A percentile compares a stretch with the other conserved stretches of the same genome.
Evolutionary conservation across 92 coral and sea anemone genomes (phyloP).

Genomic region (Porites cylindrica): DNA sequence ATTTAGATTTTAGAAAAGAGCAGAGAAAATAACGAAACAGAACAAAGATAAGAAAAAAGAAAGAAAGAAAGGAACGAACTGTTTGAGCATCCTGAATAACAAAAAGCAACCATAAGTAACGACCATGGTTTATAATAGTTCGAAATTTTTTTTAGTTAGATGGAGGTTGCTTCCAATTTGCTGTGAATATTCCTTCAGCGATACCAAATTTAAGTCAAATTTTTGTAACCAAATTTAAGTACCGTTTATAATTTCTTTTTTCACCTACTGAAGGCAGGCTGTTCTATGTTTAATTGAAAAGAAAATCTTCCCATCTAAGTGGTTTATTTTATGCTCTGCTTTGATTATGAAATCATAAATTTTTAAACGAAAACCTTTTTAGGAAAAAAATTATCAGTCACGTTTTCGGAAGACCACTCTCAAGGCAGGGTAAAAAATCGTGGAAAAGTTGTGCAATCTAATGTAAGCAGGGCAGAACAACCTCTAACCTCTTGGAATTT

Average conservation of each 20-base stretch:
- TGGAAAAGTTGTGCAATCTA: conserved; percentile 30
- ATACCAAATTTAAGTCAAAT: background rate
- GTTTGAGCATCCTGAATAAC: background rate
- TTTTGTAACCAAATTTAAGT: too few species aligned
- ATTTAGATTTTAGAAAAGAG: conserved; percentile 12
- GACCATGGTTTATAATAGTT: background rate
- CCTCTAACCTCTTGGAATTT: conserved; percentile 24
- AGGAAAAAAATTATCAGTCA: conserved; percentile 30
- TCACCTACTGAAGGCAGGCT: conserved; percentile 1
- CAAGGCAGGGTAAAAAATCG: background rate
- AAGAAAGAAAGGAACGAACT: background rate
- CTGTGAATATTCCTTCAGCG: background rate
- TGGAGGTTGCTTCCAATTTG: background rate
- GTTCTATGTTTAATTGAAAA: conserved; percentile 38
- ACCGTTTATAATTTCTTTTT: background rate
- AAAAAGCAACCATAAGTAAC: background rate
- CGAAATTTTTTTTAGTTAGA: background rate
- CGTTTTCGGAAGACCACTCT: conserved; percentile 34
- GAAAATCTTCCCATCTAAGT: conserved; percentile 22
- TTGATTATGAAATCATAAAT: conserved; percentile 27
- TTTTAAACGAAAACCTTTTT: conserved; percentile 25
- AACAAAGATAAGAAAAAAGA: too few species aligned
- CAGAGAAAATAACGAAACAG: background rate
- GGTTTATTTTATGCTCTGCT: conserved; percentile 25
- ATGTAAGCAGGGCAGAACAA: background rate